Percentiles rank a stretch among this genome's conserved stretches.
phyloP scores from a whole-genome alignment of 2,113 vertebrate species.

The Furnarius figulus region DNA sequence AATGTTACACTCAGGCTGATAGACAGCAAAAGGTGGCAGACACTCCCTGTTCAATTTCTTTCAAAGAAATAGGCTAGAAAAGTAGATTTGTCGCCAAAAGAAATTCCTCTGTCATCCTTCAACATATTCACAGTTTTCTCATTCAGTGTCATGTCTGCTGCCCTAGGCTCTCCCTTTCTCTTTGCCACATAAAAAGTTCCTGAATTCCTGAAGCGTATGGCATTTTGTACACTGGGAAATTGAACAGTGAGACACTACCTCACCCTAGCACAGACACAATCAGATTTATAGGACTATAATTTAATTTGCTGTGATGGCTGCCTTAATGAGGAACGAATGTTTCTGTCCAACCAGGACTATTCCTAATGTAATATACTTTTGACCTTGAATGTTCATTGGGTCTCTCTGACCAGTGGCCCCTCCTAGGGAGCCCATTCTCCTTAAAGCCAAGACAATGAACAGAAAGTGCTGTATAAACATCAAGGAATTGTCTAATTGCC shows the following conservation, averaged over 20 bases:
- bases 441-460: not conserved
- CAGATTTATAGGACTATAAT: constrained; percentile 77
- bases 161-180: constrained; percentile 66
- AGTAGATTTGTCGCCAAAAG: constrained; percentile 42
- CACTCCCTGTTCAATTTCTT: constrained; percentile 29
- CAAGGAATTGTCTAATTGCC: not conserved
- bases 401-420: not conserved
- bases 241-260: constrained; percentile 77
- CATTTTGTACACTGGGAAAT: constrained; percentile 66
- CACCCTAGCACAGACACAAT: constrained; percentile 74
- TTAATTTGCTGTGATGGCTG: constrained; percentile 70
- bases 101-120: constrained; percentile 63
- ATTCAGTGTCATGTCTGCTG: constrained; percentile 22
- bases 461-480: not conserved
- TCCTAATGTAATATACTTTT: constrained; percentile 56
- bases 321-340: constrained; percentile 72
- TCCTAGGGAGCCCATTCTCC: not conserved
- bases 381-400: constrained; percentile 69
- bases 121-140: constrained; percentile 70
- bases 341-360: constrained; percentile 59
- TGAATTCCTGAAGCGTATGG: constrained; percentile 69
- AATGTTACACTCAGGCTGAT: constrained; percentile 43
- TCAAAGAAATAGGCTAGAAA: constrained; percentile 50
- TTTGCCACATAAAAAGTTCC: constrained; percentile 66
- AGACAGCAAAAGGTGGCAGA: constrained; percentile 57